Percentiles rank a stretch among this genome's conserved stretches.
Conservation (phyloP, 2,797 vertebrate species). For the Neopelma chrysocephalum region DNA sequence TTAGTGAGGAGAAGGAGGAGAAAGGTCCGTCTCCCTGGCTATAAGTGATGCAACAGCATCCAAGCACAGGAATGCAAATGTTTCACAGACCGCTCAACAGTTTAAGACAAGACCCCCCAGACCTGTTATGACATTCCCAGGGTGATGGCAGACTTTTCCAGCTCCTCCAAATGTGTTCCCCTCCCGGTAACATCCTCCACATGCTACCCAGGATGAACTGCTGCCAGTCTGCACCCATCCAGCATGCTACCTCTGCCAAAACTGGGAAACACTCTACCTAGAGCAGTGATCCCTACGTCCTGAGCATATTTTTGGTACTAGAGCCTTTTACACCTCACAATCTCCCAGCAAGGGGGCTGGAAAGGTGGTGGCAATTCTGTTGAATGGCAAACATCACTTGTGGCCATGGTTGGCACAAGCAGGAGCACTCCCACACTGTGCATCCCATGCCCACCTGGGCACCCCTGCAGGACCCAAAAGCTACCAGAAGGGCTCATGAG, state of each 20-base stretch:
- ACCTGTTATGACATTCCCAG: fast-evolving
- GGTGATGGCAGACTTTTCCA: neutral
- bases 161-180: neutral
- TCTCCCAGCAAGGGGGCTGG: neutral
- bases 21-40: neutral
- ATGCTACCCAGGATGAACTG: fast-evolving
- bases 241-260: neutral
- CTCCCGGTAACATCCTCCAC: neutral
- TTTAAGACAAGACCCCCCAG: neutral
- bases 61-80: fast-evolving
- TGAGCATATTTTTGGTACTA: neutral
- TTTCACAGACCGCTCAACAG: neutral
- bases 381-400: neutral
- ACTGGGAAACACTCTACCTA: neutral
- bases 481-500: neutral
- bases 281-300: fast-evolving
- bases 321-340: neutral
- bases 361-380: neutral
- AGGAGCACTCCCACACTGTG: fast-evolving
- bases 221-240: neutral
- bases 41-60: neutral
- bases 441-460: neutral
- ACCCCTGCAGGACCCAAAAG: neutral
- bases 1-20: neutral
- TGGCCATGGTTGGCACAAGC: neutral